Conservation (phyloP, 2,797 vertebrate species). For the Morelia viridis region DNA sequence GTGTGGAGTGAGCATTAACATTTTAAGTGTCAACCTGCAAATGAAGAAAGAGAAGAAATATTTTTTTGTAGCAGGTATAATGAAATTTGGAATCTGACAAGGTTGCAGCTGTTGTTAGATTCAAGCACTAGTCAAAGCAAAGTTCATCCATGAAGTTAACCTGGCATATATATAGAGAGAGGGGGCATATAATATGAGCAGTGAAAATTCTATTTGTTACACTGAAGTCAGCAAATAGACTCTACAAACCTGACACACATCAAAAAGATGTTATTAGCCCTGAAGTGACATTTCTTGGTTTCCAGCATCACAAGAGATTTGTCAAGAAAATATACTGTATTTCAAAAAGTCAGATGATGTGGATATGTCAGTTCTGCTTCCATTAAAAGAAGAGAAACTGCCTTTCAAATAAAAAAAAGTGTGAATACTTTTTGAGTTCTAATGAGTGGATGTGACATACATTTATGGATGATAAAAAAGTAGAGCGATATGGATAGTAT, state of each 20-base stretch:
- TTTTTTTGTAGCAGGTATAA: neutral
- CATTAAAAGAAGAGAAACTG: neutral
- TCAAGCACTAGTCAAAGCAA: neutral
- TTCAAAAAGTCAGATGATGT: neutral
- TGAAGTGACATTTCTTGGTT: slow-evolving; percentile 6
- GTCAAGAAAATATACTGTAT: slow-evolving; percentile 13
- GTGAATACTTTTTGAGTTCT: neutral
- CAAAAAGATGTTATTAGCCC: slow-evolving; percentile 8
- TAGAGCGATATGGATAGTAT: neutral
- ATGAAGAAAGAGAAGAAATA: neutral
- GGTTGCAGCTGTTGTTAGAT: neutral
- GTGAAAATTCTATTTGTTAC: neutral
- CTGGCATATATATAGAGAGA: neutral
- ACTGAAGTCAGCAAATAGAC: neutral
- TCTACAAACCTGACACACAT: neutral
- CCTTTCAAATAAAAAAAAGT: neutral
- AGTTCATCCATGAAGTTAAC: neutral
- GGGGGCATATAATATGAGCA: neutral
- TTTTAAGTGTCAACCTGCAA: slow-evolving; percentile 1
- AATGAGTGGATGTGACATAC: neutral
- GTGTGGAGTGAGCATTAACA: neutral
- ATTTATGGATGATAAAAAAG: neutral
- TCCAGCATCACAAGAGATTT: neutral
- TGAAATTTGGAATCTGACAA: neutral
- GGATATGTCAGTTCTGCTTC: neutral